Evolutionary conservation across 1,140 invertebrate genomes (phyloP), one percentile per base, ranked within the genome.

Genomic region (Neotoxoptera formosana): DNA sequence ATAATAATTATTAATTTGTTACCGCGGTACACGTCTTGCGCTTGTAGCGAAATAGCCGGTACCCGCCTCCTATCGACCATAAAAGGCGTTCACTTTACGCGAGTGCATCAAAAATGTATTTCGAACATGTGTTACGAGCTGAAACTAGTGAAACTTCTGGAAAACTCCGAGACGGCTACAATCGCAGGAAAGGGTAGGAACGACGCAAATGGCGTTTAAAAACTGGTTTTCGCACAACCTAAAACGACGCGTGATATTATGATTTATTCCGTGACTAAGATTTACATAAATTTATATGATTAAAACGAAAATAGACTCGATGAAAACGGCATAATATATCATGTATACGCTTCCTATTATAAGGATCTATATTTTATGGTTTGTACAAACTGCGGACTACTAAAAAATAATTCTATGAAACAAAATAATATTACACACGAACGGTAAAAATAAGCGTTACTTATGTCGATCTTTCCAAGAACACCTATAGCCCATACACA

Each of bases 341-440:
- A 20, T 83, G 7, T 36, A 81, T 9, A 83, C 34, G 76, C 6
- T 7, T 83, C 76, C 30, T 20, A 76, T 17, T 21, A 21, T 23
- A 76, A 76, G 34, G 76, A 81, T 23, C 76, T 83, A 83, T 83
- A 83, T 83, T 83, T n/a, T 76, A 76, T 76, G 30, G n/a, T 20
- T 76, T 17, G n/a, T 76, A n/a, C 17, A 30, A 76, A 76, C n/a
- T n/a, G n/a, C n/a, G n/a, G 60, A 76, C 60, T 17, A 20, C 60
- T 34, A 76, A 34, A 76, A n/a, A 76, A 76, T 76, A 14, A 76
- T 76, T n/a, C 14, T 76, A 76, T 76, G 14, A 7, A n/a, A 67
- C 30, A n/a, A n/a, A 67, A 67, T n/a, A n/a, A 76, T 76, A 76
- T n/a, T n/a, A 76, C 11, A n/a, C 21, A 7, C 6, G 30, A 67